Conservation (phyloP, 2,113 vertebrate genomes). For the Channa maculata region DNA sequence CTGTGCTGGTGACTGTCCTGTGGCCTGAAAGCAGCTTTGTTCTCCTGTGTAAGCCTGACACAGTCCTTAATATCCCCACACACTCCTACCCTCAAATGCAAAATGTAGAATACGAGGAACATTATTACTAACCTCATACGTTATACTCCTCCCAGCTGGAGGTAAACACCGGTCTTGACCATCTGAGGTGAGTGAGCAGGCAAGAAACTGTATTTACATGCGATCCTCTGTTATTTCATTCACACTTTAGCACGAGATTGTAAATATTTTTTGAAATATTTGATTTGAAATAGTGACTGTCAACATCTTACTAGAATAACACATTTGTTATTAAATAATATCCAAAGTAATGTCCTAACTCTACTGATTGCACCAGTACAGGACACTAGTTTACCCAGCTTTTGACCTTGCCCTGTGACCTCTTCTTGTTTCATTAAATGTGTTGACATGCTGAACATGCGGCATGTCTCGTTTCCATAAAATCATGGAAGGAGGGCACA, state of each 20-base stretch:
- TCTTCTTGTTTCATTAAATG: slow-evolving; percentile 73
- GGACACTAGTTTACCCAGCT: background rate
- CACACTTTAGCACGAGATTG: no score
- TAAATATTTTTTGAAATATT: no score
- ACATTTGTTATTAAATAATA: no score
- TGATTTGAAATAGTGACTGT: no score
- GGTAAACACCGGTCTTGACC: background rate
- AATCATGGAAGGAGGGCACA: slow-evolving; percentile 33
- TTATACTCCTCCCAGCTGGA: background rate
- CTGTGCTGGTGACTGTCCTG: slow-evolving; percentile 24
- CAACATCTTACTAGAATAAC: no score
- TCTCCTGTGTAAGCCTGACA: slow-evolving; percentile 39
- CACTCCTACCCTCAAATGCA: background rate
- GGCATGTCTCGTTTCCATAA: slow-evolving; percentile 3
- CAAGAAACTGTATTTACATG: no score
- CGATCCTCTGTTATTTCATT: no score
- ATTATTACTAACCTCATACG: background rate
- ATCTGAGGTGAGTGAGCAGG: background rate
- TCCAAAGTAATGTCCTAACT: no score
- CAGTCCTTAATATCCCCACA: background rate
- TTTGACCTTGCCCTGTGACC: slow-evolving; percentile 71
- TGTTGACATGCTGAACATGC: slow-evolving; percentile 70
- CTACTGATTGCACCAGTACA: no score
- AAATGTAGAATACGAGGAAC: background rate
- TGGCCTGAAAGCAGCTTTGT: slow-evolving; percentile 72